Evolutionary conservation across 2,888 invertebrate genomes (phyloP).

Genomic region (Ormyrus thymus): DNA sequence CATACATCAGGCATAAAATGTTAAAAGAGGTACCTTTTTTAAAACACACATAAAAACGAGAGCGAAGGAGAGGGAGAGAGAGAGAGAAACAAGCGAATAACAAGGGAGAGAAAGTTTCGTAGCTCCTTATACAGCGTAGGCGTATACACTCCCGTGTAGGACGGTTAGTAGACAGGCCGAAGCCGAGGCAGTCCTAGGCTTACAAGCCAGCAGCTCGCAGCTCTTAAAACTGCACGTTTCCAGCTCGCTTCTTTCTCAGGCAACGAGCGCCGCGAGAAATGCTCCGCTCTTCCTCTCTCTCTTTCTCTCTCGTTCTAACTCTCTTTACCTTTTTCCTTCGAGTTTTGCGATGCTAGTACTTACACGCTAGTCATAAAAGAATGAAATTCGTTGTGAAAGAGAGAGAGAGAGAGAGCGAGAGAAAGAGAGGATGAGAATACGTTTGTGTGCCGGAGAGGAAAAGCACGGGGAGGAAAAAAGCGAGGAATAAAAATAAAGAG

Average conservation of each 20-base stretch:
- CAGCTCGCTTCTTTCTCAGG: slow-evolving; percentile 4
- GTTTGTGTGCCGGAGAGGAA: not conserved
- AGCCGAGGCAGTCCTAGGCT: not conserved
- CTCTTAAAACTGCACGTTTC: slow-evolving; percentile 35
- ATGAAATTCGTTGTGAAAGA: slow-evolving; percentile 34
- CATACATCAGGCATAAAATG: slow-evolving; percentile 62
- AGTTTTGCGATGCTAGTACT: slow-evolving; percentile 18
- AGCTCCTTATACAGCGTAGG: not conserved
- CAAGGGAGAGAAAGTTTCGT: slow-evolving; percentile 33
- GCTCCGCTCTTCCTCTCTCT: not conserved
- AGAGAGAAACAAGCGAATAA: slow-evolving; percentile 42
- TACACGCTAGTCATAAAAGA: slow-evolving; percentile 33
- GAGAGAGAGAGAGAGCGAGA: not conserved
- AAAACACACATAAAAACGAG: no score
- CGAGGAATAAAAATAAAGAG: slow-evolving; percentile 12
- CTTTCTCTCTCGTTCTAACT: not conserved
- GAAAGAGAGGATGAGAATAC: not conserved
- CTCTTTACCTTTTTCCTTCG: not conserved
- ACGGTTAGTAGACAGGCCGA: not conserved
- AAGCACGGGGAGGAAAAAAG: slow-evolving; percentile 8
- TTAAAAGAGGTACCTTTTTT: slow-evolving; percentile 42
- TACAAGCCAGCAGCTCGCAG: not conserved
- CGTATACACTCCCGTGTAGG: not conserved
- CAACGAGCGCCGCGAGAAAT: not conserved
- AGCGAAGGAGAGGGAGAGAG: slow-evolving; percentile 30